phyloP scores from a whole-genome alignment of 2,797 vertebrate genomes.

The Characodon lateralis region DNA sequence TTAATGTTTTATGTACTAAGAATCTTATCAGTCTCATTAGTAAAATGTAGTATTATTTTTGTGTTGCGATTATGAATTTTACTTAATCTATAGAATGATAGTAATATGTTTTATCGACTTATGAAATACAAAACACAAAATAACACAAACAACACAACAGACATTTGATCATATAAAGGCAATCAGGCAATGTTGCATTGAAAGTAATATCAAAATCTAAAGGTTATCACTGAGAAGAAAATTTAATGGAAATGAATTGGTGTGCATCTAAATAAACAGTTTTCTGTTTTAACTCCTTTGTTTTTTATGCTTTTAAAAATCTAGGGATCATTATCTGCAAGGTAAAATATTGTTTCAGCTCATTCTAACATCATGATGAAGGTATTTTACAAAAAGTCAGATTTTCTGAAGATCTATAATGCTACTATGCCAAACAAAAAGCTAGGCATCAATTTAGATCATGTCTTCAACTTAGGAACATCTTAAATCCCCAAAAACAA shows the following conservation, averaged over 20 bases:
- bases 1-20: too few relatives aligned
- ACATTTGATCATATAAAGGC: neutral
- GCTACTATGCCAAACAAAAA: neutral
- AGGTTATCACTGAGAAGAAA: too few relatives aligned
- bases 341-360: neutral
- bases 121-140: too few relatives aligned
- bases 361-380: neutral
- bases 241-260: neutral
- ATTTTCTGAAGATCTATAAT: neutral
- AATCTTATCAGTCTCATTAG: too few relatives aligned
- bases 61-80: too few relatives aligned
- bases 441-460: neutral
- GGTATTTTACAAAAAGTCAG: neutral
- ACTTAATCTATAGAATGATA: too few relatives aligned
- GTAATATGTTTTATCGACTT: too few relatives aligned
- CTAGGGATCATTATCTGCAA: neutral
- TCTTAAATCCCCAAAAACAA: neutral
- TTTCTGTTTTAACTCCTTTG: neutral
- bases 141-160: too few relatives aligned
- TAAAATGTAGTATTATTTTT: too few relatives aligned
- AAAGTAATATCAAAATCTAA: neutral
- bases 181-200: neutral
- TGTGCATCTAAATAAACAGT: too few relatives aligned
- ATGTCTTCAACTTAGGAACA: neutral
- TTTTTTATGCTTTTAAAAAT: neutral